A percentile compares a stretch with the other conserved stretches of the same genome.
These are phyloP conservation scores for Cremastobaeus sp. DNA, from an alignment of 2,888 invertebrate species.

Conservation along the genomic window DNA sequence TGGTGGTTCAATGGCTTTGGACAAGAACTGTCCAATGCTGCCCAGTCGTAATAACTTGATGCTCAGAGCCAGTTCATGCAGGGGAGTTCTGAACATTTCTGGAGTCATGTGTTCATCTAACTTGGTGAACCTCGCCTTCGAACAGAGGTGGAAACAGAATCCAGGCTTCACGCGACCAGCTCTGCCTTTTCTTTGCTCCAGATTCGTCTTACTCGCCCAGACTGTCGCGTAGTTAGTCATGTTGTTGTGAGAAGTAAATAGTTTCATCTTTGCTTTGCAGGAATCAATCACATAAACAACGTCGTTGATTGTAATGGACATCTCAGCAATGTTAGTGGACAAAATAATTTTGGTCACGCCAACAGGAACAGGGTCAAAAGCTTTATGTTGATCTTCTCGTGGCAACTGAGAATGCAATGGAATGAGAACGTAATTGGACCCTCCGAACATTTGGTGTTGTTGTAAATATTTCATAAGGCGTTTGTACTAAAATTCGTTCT, in stretches of 20 bases:
- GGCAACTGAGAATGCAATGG: neutral
- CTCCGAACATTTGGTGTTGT: too few species aligned
- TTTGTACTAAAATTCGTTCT: too few species aligned
- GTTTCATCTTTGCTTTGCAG: neutral
- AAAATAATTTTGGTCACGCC: neutral
- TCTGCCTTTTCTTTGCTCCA: slow-evolving; percentile 85
- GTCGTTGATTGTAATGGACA: neutral
- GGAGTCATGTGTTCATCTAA: slow-evolving; percentile 95
- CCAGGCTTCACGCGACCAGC: slow-evolving; percentile 97
- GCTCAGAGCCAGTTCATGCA: slow-evolving; percentile 95
- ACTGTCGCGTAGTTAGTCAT: neutral
- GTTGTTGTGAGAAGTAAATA: neutral
- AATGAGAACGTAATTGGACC: too few species aligned
- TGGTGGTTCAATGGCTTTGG: slow-evolving; percentile 97
- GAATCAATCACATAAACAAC: neutral
- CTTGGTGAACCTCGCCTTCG: slow-evolving; percentile 84
- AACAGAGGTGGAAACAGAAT: slow-evolving; percentile 95
- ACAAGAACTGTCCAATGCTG: slow-evolving; percentile 94
- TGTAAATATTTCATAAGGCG: too few species aligned
- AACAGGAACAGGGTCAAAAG: neutral
- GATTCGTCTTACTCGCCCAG: neutral
- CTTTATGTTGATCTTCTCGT: neutral
- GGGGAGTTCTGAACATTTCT: slow-evolving; percentile 98
- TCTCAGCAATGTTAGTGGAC: neutral
- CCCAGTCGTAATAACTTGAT: slow-evolving; percentile 94